These are phyloP conservation scores for Promerops cafer DNA, from an alignment of 2,113 vertebrate genomes.

Conservation along the genomic window DNA sequence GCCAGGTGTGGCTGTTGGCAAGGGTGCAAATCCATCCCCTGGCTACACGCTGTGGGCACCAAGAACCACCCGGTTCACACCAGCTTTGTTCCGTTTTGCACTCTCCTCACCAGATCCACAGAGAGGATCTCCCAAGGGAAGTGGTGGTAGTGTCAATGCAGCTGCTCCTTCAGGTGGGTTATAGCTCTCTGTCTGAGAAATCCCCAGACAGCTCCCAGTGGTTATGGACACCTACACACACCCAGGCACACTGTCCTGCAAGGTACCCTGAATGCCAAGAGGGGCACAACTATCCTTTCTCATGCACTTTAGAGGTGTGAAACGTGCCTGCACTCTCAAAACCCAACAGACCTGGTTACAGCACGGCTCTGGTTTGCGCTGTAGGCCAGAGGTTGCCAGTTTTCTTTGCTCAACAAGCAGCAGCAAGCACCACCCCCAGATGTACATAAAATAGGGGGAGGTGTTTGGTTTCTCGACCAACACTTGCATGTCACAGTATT, in stretches of 20 bases:
- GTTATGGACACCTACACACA: background rate
- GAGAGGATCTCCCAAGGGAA: background rate
- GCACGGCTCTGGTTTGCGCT: background rate
- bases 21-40: background rate
- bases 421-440: background rate
- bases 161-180: background rate
- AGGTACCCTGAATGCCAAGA: background rate
- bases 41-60: background rate
- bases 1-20: accelerated
- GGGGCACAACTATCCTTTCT: accelerated
- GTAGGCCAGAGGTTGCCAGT: background rate
- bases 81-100: background rate
- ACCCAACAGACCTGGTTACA: background rate
- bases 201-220: background rate
- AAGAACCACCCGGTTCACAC: background rate
- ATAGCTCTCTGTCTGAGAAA: background rate
- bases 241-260: background rate
- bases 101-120: background rate
- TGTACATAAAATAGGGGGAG: background rate
- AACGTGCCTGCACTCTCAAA: background rate
- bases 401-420: background rate
- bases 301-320: background rate
- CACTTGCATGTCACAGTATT: background rate
- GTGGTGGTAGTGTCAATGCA: background rate
- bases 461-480: background rate